A percentile compares a stretch with the other conserved stretches of the same genome.
Conservation (phyloP, 2,113 vertebrate genomes). For the Oncorhynchus kisutch region DNA sequence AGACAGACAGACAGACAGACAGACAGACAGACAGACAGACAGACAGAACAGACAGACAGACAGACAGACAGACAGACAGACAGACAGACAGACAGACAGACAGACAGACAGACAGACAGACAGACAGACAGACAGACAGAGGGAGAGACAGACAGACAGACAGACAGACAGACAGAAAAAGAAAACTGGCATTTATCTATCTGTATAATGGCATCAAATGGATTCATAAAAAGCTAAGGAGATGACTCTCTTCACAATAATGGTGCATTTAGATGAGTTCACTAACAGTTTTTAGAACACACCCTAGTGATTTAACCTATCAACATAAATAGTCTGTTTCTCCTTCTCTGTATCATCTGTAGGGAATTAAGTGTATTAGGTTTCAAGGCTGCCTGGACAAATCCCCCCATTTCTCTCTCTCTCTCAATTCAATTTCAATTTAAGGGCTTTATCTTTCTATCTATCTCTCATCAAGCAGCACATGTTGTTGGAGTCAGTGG, state of each 20-base stretch:
- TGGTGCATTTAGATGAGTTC: background rate
- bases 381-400: conserved; percentile 73
- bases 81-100: too few relatives aligned
- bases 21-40: too few relatives aligned
- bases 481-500: conserved; percentile 79
- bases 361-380: conserved; percentile 84
- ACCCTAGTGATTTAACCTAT: background rate
- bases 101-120: too few relatives aligned
- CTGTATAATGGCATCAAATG: background rate
- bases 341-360: conserved; percentile 76
- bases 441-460: background rate
- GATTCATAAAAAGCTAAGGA: too few relatives aligned
- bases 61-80: too few relatives aligned
- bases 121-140: too few relatives aligned
- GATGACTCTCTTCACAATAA: background rate
- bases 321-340: conserved; percentile 31
- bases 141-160: too few relatives aligned
- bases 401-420: conserved; percentile 67
- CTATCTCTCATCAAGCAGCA: conserved; percentile 80
- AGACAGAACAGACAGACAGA: too few relatives aligned
- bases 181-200: background rate
- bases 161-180: too few relatives aligned
- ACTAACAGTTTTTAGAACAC: background rate
- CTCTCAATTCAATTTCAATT: too few relatives aligned
- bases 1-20: too few relatives aligned